These are phyloP conservation scores for Microchrysa polita DNA, from an alignment of 2,888 invertebrate species.

Conservation along the genomic window DNA sequence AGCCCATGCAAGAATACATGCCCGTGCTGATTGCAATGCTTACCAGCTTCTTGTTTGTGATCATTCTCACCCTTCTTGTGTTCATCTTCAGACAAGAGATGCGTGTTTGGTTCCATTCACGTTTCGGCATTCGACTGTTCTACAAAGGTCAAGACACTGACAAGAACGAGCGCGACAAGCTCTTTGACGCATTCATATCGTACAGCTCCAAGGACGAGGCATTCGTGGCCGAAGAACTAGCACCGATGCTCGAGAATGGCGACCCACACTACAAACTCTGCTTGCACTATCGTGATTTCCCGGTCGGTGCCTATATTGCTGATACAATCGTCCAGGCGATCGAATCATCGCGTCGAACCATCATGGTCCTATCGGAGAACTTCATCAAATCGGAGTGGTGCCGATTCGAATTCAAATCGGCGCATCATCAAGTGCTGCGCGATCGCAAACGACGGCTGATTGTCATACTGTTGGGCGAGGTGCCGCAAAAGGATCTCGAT, in stretches of 20 bases:
- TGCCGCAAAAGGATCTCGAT: constrained; percentile 89
- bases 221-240: constrained; percentile 88
- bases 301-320: constrained; percentile 86
- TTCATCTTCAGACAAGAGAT: constrained; percentile 86
- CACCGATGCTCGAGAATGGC: constrained; percentile 85
- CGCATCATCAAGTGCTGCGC: constrained; percentile 88
- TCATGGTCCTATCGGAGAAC: constrained; percentile 91
- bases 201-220: constrained; percentile 93
- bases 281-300: constrained; percentile 91
- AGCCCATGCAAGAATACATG: constrained; percentile 80
- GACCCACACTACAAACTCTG: constrained; percentile 86
- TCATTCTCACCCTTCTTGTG: constrained; percentile 78
- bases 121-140: constrained; percentile 84
- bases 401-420: constrained; percentile 93
- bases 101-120: constrained; percentile 87
- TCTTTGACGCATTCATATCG: constrained; percentile 95
- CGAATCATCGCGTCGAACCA: constrained; percentile 88
- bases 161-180: constrained; percentile 82
- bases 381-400: constrained; percentile 96
- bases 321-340: constrained; percentile 94
- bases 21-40: constrained; percentile 81
- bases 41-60: constrained; percentile 78
- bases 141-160: constrained; percentile 80
- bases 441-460: constrained; percentile 88
- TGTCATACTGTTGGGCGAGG: constrained; percentile 88